These are phyloP conservation scores for Oxyura jamaicensis DNA, from an alignment of 2,113 vertebrate genomes.

Conservation along the genomic window DNA sequence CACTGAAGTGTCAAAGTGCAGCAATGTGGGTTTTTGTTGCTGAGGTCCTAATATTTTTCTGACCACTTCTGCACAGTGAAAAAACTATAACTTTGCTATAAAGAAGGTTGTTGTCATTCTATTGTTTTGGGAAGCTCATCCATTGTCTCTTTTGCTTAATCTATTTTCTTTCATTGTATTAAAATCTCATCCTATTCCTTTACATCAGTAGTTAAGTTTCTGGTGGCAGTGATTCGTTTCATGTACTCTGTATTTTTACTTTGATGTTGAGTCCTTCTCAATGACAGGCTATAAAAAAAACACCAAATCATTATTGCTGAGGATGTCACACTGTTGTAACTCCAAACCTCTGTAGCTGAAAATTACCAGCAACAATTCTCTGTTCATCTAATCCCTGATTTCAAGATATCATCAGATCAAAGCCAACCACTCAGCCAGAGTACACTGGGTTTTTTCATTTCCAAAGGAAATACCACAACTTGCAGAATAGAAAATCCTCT, in stretches of 20 bases:
- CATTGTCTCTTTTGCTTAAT: not conserved
- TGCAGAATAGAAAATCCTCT: conserved; percentile 26
- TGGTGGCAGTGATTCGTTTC: not conserved
- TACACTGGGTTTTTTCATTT: not conserved
- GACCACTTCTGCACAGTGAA: not conserved
- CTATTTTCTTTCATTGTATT: not conserved
- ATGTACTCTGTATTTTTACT: not conserved
- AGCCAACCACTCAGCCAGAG: not conserved
- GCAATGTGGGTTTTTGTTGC: not conserved
- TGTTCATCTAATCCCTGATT: not conserved
- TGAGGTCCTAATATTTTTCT: not conserved
- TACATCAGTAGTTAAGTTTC: not conserved
- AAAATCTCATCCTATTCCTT: not conserved
- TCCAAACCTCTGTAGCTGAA: not conserved
- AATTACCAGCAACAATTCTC: not conserved
- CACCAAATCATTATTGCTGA: not conserved
- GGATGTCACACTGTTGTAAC: not conserved
- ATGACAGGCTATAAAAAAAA: not conserved
- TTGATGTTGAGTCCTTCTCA: not conserved
- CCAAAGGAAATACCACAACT: not conserved
- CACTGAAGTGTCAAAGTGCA: not conserved
- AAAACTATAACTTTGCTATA: not conserved
- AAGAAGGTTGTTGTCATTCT: not conserved
- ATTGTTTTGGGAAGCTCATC: not conserved
- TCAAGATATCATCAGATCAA: not conserved